phyloP scores from a whole-genome alignment of 2,113 vertebrate species.

The Burhinus bistriatus region DNA sequence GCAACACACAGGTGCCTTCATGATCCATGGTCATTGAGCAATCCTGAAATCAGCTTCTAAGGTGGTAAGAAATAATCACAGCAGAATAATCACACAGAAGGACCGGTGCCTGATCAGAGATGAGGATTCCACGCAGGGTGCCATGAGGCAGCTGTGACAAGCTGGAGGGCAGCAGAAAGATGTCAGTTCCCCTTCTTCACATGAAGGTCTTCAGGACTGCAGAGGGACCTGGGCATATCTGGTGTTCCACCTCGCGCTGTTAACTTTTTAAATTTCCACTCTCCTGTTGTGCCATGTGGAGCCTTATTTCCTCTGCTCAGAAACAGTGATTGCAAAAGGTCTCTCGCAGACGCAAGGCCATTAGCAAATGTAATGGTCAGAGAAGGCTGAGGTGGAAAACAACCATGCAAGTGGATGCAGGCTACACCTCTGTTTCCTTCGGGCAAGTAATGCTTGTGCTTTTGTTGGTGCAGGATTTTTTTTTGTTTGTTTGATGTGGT shows the following conservation, averaged over 20 bases:
- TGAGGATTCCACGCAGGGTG: neutral
- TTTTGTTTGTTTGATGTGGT: slow-evolving; percentile 33
- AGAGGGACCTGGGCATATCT: neutral
- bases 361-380: neutral
- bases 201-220: neutral
- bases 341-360: neutral
- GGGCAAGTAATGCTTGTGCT: neutral
- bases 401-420: neutral
- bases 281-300: neutral
- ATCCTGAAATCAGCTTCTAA: neutral
- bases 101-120: neutral
- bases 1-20: neutral
- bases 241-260: neutral
- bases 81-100: neutral
- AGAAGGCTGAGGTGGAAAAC: neutral
- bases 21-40: neutral
- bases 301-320: neutral
- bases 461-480: neutral
- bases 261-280: neutral
- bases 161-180: neutral
- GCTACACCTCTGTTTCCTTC: neutral
- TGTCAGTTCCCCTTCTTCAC: neutral
- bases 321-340: neutral
- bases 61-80: neutral
- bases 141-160: neutral